These are phyloP conservation scores for Malurus splendens DNA, from an alignment of 2,797 vertebrate genomes.

Conservation along the genomic window DNA sequence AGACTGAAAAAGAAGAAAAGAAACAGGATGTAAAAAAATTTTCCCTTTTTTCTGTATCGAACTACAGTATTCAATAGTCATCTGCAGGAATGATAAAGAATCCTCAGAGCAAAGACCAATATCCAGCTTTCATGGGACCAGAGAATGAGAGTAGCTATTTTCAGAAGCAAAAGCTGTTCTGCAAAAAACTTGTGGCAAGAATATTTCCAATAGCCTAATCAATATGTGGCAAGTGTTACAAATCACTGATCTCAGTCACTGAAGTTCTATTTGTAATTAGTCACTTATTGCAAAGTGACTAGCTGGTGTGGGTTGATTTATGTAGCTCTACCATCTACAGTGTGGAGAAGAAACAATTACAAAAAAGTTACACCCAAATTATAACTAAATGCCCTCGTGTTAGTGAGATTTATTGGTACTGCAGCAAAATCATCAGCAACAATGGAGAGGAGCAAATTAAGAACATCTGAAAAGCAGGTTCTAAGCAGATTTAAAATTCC, in stretches of 20 bases:
- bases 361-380: neutral
- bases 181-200: neutral
- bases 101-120: neutral
- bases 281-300: neutral
- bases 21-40: neutral
- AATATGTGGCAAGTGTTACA: neutral
- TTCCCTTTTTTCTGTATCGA: neutral
- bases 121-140: neutral
- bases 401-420: neutral
- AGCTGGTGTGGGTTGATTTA: neutral
- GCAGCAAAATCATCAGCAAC: neutral
- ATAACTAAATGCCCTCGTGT: neutral
- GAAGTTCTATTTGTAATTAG: neutral
- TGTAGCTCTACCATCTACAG: neutral
- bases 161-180: neutral
- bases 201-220: neutral
- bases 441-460: neutral
- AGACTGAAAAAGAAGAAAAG: slow-evolving; percentile 47
- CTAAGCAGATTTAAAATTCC: neutral
- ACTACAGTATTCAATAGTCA: neutral
- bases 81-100: neutral
- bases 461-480: neutral
- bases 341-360: neutral
- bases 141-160: accelerated
- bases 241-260: neutral